phyloP scores from a whole-genome alignment of 1,140 invertebrate genomes.

The Stegodyphus dumicola region DNA sequence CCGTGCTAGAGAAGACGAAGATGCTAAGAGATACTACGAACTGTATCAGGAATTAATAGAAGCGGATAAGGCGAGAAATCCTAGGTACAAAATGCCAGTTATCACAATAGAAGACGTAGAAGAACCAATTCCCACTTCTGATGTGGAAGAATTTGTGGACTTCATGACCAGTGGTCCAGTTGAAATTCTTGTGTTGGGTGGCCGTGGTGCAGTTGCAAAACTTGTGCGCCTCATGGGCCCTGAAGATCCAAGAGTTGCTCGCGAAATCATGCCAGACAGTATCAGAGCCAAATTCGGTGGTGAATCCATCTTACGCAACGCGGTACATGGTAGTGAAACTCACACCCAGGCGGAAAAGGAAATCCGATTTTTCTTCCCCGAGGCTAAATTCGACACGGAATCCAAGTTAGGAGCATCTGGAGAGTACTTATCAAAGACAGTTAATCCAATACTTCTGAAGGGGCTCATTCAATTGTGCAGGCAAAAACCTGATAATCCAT shows the following conservation, averaged over 20 bases:
- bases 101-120: not conserved
- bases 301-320: constrained; percentile 17
- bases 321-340: constrained; percentile 18
- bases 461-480: constrained; percentile 38
- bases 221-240: constrained; percentile 16
- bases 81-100: not conserved
- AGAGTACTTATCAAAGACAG: constrained; percentile 35
- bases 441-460: constrained; percentile 46
- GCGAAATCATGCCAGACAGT: not conserved
- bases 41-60: constrained; percentile 15
- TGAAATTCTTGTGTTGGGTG: constrained; percentile 15
- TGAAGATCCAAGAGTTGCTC: constrained; percentile 21
- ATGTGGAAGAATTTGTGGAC: constrained; percentile 42
- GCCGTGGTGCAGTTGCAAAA: constrained; percentile 7
- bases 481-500: constrained; percentile 54
- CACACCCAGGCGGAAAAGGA: constrained; percentile 12
- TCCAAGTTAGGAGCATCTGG: constrained; percentile 3
- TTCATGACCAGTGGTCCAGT: constrained; percentile 51
- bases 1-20: constrained; percentile 1
- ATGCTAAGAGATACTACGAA: constrained; percentile 21
- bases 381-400: constrained; percentile 2
- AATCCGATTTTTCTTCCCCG: constrained; percentile 23
- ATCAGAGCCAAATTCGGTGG: constrained; percentile 35
- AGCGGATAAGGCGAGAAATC: not conserved
- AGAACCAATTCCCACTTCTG: not conserved